Conservation (phyloP, 2,888 invertebrate species). For the Melanostoma mellinum region DNA sequence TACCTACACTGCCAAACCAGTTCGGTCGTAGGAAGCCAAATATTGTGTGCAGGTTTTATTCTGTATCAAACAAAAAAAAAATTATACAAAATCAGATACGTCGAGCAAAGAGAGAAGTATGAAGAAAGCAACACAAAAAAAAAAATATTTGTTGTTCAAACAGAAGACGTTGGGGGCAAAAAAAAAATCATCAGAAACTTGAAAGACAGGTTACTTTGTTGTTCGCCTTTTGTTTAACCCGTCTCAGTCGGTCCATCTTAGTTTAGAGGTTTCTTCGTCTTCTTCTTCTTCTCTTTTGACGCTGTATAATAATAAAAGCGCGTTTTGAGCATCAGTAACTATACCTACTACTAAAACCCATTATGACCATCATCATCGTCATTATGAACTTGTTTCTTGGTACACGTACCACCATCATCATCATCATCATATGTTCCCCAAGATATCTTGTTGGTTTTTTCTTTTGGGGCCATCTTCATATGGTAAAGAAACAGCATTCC, state of each 20-base stretch:
- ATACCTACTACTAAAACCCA: no score
- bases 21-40: constrained; percentile 55
- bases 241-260: constrained; percentile 32
- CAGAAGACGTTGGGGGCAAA: constrained; percentile 23
- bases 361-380: constrained; percentile 15
- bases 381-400: constrained; percentile 38
- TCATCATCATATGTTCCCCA: constrained; percentile 52
- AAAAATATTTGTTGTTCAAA: constrained; percentile 57
- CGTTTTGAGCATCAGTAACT: neutral
- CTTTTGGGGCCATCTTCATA: constrained; percentile 44
- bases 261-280: constrained; percentile 57
- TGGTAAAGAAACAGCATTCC: constrained; percentile 38
- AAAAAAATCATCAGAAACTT: constrained; percentile 46
- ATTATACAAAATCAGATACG: constrained; percentile 49
- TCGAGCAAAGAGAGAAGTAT: constrained; percentile 41
- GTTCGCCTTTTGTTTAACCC: constrained; percentile 71
- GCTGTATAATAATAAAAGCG: constrained; percentile 24
- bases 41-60: constrained; percentile 64
- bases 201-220: constrained; percentile 69
- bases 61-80: neutral
- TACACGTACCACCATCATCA: constrained; percentile 19
- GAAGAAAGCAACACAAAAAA: constrained; percentile 53
- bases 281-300: constrained; percentile 7
- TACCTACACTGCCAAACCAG: constrained; percentile 42
- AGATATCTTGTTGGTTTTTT: constrained; percentile 42